Conservation (phyloP, 1,140 invertebrate genomes). For the Megathymus violae region DNA sequence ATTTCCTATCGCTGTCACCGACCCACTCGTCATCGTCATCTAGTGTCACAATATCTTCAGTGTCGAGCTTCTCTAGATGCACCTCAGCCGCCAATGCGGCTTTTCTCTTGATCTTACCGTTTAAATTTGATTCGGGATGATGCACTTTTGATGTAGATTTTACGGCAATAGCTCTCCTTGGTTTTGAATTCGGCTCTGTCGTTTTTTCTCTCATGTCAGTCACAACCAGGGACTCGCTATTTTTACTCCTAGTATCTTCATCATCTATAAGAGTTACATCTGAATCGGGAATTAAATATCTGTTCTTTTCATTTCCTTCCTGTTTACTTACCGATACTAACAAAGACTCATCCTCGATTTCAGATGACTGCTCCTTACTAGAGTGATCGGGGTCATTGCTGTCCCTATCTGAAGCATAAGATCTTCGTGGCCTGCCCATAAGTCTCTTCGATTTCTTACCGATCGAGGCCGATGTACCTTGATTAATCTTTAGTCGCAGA, state of each 20-base stretch:
- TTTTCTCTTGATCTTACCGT: constrained; percentile 8
- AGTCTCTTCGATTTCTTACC: background rate
- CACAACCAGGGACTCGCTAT: background rate
- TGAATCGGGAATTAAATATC: background rate
- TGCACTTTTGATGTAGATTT: background rate
- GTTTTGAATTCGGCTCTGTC: background rate
- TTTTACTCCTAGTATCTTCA: constrained; percentile 1
- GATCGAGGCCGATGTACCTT: background rate
- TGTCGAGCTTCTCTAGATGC: constrained; percentile 6
- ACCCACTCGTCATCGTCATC: constrained; percentile 27
- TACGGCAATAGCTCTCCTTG: background rate
- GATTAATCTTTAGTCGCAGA: background rate
- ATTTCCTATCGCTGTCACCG: background rate
- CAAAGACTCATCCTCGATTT: background rate
- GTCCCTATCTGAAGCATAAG: constrained; percentile 3
- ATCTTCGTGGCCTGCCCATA: background rate
- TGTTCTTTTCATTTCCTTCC: background rate
- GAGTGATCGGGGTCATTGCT: background rate
- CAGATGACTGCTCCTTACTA: constrained; percentile 3
- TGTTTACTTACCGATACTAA: background rate
- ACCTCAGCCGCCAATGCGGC: constrained; percentile 2
- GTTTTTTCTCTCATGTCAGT: background rate
- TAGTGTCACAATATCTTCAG: constrained; percentile 9
- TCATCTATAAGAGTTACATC: constrained; percentile 5
- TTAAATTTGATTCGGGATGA: background rate